phyloP scores from a whole-genome alignment of 1,140 invertebrate genomes.

The Cylas formicarius region DNA sequence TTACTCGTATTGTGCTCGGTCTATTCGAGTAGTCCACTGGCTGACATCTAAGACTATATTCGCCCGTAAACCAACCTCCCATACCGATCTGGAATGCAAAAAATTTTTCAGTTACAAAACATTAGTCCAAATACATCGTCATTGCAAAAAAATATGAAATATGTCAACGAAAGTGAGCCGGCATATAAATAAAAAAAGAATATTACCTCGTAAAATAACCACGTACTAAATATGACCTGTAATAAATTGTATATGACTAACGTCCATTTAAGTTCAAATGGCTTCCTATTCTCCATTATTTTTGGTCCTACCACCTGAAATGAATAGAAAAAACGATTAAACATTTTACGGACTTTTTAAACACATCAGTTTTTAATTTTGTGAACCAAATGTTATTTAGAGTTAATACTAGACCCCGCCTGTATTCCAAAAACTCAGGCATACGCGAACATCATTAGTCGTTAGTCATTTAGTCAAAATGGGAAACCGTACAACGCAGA shows the following conservation, averaged over 20 bases:
- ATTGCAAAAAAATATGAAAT: no score
- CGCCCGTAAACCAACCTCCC: slow-evolving; percentile 73
- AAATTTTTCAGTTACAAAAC: background rate
- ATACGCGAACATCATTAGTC: no score
- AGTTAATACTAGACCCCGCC: no score
- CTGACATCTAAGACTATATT: slow-evolving; percentile 92
- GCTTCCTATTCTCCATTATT: slow-evolving; percentile 59
- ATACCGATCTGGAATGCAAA: slow-evolving; percentile 69
- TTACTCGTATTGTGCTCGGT: slow-evolving; percentile 84
- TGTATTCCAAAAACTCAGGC: no score
- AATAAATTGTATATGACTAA: slow-evolving; percentile 64
- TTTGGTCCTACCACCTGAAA: slow-evolving; percentile 62
- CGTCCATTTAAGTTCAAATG: slow-evolving; percentile 55
- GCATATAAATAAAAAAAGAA: background rate
- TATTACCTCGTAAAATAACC: slow-evolving; percentile 36
- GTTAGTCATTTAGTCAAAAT: no score
- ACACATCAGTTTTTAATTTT: no score
- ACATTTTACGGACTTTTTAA: no score
- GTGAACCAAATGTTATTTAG: no score
- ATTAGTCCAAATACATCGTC: slow-evolving; percentile 9
- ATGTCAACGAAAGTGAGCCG: no score
- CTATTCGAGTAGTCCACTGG: slow-evolving; percentile 88
- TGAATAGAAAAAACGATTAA: no score
- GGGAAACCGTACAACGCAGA: no score
- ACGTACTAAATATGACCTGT: slow-evolving; percentile 52